A percentile compares a stretch with the other conserved stretches of the same genome.
Evolutionary conservation across 2,113 vertebrate species (phyloP).

Genomic region (Chlorocebus sabaeus): DNA sequence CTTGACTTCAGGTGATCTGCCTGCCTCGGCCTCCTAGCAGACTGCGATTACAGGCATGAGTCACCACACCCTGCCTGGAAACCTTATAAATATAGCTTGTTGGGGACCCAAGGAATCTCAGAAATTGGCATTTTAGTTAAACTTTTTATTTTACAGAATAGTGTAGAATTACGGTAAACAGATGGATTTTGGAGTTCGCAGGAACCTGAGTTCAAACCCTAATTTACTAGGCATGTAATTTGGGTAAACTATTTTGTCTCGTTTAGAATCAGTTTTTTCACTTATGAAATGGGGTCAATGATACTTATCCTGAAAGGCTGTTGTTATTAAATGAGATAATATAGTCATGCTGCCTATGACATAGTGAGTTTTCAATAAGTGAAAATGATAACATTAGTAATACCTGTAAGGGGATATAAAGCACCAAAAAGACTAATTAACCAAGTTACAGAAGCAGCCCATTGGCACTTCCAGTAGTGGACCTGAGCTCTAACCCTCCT

Average conservation of each 20-base stretch:
- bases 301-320: background rate
- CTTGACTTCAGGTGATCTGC: too few species aligned
- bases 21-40: too few species aligned
- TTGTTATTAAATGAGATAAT: background rate
- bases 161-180: background rate
- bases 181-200: background rate
- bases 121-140: background rate
- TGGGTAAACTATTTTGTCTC: background rate
- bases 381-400: background rate
- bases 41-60: too few species aligned
- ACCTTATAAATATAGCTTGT: background rate
- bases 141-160: background rate
- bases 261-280: slow-evolving; percentile 9
- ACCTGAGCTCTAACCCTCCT: background rate
- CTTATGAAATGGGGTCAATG: background rate
- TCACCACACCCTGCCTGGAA: background rate
- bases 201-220: background rate
- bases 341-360: background rate
- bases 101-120: background rate
- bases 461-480: background rate
- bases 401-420: background rate
- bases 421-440: background rate
- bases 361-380: background rate
- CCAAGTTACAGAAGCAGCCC: background rate
- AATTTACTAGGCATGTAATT: background rate